A percentile compares a stretch with the other conserved stretches of the same genome.
These are phyloP conservation scores for Carcinoscorpius rotundicauda DNA, from an alignment of 1,140 invertebrate genomes.

Conservation along the genomic window DNA sequence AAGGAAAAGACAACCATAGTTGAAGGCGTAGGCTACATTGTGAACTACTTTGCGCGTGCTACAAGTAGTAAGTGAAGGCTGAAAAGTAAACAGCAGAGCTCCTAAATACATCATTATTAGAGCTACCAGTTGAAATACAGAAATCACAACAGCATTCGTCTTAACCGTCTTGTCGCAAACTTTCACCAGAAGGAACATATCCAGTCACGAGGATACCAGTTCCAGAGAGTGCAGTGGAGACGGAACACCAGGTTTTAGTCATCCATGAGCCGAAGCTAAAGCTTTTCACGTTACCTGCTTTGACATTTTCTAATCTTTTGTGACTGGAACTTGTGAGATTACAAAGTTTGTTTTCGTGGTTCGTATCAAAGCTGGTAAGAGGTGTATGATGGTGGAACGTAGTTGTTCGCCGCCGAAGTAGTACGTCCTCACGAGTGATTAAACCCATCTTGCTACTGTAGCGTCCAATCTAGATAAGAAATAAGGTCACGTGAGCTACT, in stretches of 20 bases:
- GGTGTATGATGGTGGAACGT: background rate
- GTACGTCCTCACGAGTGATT: background rate
- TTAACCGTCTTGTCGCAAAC: constrained; percentile 37
- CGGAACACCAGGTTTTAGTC: constrained; percentile 30
- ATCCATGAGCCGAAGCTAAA: constrained; percentile 28
- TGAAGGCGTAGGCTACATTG: constrained; percentile 27
- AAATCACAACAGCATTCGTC: constrained; percentile 36
- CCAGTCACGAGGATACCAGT: constrained; percentile 31
- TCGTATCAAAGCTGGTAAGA: too few relatives aligned
- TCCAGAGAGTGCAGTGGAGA: constrained; percentile 27
- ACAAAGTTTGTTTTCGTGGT: too few relatives aligned
- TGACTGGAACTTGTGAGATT: too few relatives aligned
- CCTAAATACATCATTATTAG: constrained; percentile 35
- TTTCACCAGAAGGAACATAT: constrained; percentile 36
- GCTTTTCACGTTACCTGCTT: too few relatives aligned
- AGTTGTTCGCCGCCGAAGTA: background rate
- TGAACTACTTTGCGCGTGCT: constrained; percentile 27
- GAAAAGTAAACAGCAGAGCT: constrained; percentile 35
- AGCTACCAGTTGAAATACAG: constrained; percentile 35
- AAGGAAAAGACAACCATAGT: constrained; percentile 32
- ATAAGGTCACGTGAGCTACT: too few relatives aligned
- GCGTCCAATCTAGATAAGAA: background rate
- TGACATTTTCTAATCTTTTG: too few relatives aligned
- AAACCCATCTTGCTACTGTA: constrained; percentile 13
- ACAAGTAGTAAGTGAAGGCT: constrained; percentile 31